Evolutionary conservation across 1,140 invertebrate species (phyloP).

Genomic region (Bombus consobrinus): DNA sequence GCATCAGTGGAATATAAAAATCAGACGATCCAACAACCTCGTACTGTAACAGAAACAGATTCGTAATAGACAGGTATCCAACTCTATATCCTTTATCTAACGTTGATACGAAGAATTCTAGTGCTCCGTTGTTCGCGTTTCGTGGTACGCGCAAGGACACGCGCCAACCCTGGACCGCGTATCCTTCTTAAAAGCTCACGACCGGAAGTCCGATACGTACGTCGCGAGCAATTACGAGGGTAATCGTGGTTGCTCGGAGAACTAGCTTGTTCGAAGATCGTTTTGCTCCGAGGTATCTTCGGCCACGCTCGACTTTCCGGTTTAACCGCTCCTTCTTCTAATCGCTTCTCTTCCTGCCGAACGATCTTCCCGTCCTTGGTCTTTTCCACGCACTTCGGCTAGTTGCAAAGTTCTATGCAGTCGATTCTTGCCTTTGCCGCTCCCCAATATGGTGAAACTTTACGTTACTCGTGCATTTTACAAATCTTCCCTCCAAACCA

Average conservation of each 20-base stretch:
- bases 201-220: conserved; percentile 55
- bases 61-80: background rate
- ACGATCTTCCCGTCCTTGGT: conserved; percentile 64
- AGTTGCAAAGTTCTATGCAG: conserved; percentile 14
- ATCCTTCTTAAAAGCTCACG: conserved; percentile 18
- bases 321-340: conserved; percentile 73
- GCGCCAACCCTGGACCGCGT: conserved; percentile 18
- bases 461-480: background rate
- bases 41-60: background rate
- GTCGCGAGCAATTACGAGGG: conserved; percentile 51
- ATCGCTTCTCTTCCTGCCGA: conserved; percentile 67
- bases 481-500: background rate
- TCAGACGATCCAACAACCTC: background rate
- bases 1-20: background rate
- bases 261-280: conserved; percentile 45
- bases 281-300: conserved; percentile 57
- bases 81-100: background rate
- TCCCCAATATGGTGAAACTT: background rate
- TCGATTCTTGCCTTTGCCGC: background rate
- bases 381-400: conserved; percentile 45
- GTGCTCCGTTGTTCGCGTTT: background rate
- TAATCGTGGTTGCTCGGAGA: conserved; percentile 48
- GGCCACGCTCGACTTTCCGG: conserved; percentile 72
- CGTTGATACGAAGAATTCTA: background rate
- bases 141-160: conserved; percentile 25